Conservation (phyloP, 1,140 invertebrate species). For the Orius insidiosus region DNA sequence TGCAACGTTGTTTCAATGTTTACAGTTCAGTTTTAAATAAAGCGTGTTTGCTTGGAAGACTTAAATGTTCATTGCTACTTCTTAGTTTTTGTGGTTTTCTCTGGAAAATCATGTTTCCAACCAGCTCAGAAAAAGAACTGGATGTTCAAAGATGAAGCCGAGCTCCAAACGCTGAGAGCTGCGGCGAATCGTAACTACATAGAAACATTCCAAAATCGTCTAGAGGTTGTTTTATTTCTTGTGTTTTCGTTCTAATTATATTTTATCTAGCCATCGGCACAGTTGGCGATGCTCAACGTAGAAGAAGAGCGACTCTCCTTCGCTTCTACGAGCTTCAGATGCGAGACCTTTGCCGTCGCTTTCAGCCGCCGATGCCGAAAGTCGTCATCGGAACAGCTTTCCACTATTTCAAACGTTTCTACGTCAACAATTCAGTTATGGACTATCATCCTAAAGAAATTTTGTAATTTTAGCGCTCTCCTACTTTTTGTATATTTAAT, state of each 20-base stretch:
- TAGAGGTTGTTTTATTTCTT: constrained; percentile 13
- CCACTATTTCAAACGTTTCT: constrained; percentile 95
- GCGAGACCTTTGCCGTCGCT: constrained; percentile 83
- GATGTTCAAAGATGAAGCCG: constrained; percentile 74
- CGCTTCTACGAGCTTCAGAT: constrained; percentile 73
- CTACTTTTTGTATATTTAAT: constrained; percentile 5
- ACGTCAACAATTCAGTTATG: constrained; percentile 90
- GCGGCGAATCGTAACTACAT: constrained; percentile 69
- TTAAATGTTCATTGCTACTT: too few species aligned
- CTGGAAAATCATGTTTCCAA: constrained; percentile 64
- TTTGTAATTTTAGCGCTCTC: too few species aligned
- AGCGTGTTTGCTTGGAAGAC: too few species aligned
- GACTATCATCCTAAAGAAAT: constrained; percentile 98
- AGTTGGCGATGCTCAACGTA: constrained; percentile 35
- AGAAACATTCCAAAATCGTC: constrained; percentile 19
- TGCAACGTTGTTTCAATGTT: too few species aligned
- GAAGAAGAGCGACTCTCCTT: constrained; percentile 65
- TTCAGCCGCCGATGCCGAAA: constrained; percentile 84
- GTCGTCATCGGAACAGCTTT: constrained; percentile 82
- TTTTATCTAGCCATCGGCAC: constrained; percentile 9
- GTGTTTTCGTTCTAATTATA: too few species aligned
- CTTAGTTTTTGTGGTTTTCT: too few species aligned
- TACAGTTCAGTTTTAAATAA: too few species aligned
- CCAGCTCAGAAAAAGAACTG: constrained; percentile 79
- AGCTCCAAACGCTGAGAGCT: constrained; percentile 51